Evolutionary conservation across 1,140 invertebrate species (phyloP), one percentile per base, ranked within the genome.

Genomic region (Pseudomyrmex sp.): DNA sequence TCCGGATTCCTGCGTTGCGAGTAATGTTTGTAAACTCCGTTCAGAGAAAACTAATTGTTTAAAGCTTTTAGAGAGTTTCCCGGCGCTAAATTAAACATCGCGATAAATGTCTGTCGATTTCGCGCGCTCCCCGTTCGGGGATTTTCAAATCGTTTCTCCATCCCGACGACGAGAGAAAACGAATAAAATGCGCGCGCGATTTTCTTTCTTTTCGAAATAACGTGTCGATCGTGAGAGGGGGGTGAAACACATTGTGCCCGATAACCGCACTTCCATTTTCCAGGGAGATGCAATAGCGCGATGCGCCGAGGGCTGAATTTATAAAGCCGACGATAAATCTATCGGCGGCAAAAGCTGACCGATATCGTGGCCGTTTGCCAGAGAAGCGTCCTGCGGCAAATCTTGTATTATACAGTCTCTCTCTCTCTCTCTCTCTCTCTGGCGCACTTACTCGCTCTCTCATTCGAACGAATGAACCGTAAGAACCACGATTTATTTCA

Each of bases 291-390:
- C 62, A 58, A 61, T 35, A 76, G 13, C 58, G 50, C 35, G 35
- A 13, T 56, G 15, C 61, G 48, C 61, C 10, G 15, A 20, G 23
- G 26, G 15, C 15, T 48, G 54, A 5, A 50, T 12, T 61, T 85
- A 85, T 44, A 82, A 80, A 84, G 56, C 13, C 20, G 9, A 72
- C 80, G 82, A 89, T 86, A 90, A 90, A 90, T 90, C 85, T 69
- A 89, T 88, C 85, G 85, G 74, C 50, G 44, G 70, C 85, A 87
- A 89, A 82, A 20, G 62, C 75, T 85, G 73, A 86, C 80, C 84
- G 84, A 89, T 87, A 91, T 89, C 83, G 62, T 90, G 88, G 86
- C 84, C 48, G 56, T 75, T 80, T 89, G 89, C 89, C 88, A 91
- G 58, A 91, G 58, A 68, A 44, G 69, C 68, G 26, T 70, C 63